Percentiles rank a stretch among this genome's conserved stretches.
These are phyloP conservation scores for Babylonia areolata DNA, from an alignment of 1,140 invertebrate genomes.

Conservation along the genomic window DNA sequence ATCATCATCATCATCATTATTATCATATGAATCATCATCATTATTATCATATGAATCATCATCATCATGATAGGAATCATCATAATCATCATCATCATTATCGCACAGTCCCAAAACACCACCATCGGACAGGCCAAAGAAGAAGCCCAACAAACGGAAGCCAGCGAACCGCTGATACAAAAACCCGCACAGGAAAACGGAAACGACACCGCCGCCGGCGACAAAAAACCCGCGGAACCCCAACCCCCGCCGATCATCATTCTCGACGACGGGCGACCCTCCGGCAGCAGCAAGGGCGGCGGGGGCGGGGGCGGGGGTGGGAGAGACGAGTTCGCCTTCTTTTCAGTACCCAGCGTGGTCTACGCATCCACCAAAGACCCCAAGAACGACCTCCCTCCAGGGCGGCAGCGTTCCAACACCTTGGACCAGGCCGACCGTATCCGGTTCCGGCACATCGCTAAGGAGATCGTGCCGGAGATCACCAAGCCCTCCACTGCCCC, in stretches of 20 bases:
- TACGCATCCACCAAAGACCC: background rate
- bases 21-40: no score
- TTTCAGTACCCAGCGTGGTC: constrained; percentile 38
- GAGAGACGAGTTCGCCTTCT: constrained; percentile 17
- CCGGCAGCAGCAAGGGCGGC: background rate
- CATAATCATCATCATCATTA: no score
- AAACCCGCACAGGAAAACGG: background rate
- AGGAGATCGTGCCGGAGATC: constrained; percentile 4
- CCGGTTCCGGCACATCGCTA: background rate
- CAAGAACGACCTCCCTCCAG: background rate
- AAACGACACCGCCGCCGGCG: background rate
- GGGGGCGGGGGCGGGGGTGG: background rate
- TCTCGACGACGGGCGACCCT: background rate
- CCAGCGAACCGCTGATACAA: background rate
- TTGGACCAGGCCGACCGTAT: constrained; percentile 17
- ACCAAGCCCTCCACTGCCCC: constrained; percentile 9
- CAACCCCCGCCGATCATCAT: background rate
- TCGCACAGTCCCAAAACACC: no score
- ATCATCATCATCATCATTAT: no score
- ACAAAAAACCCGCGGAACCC: background rate
- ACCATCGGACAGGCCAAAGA: no score
- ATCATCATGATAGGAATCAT: no score
- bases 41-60: no score
- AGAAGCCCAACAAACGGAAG: background rate
- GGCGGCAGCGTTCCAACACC: constrained; percentile 32